Base-by-base conservation (phyloP, 1,140 invertebrate species). In the Uloborus diversus region DNA sequence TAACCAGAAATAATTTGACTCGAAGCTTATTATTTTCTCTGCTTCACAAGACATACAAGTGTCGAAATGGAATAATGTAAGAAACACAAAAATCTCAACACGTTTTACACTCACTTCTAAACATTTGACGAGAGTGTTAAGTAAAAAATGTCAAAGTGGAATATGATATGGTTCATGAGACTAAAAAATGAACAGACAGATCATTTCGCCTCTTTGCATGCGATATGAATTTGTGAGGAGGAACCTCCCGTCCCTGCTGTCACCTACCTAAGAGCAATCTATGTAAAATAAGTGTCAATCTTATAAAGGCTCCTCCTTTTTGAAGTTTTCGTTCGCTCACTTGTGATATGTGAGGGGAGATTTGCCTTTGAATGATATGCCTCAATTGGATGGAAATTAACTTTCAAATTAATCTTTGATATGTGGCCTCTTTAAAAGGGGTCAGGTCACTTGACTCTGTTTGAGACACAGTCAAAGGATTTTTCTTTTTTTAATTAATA, bases 1-100 rank as follows among this genome's bases (percentile, higher is more conserved):
- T 69, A 79, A 79, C 65, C 75, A 79, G 62, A 79, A 73, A 61
- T 56, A 69, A 79, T 79, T 66, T 68, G 65, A 66, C 65, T 79
- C 33, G 62, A 66, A 78, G 73, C 62, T 57, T 66, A n/a, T 76
- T 49, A 78, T 78, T 27, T 65, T 47, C 51, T 68, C 65, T 49
- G 75, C 62, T 79, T 69, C 65, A 68, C 75, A 69, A 79, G 62
- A 79, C 75, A 79, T 57, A 79, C 49, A 79, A 68, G 64, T 68
- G 62, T 61, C 65, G 64, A 79, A 68, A 69, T 79, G 65, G 49
- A 78, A 78, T 64, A 75, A 25, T 75, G 59, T 75, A 47, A 75
- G 47, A 64, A 75, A 75, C 59, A 64, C 56, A 75, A 75, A n/a
- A 75, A 75, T 64, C 70, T 62, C 59, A 75, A 75, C 70, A 75